A percentile compares a stretch with the other conserved stretches of the same genome.
These are phyloP conservation scores for Hypanus sabinus DNA, from an alignment of 2,113 vertebrate genomes.

Conservation along the genomic window DNA sequence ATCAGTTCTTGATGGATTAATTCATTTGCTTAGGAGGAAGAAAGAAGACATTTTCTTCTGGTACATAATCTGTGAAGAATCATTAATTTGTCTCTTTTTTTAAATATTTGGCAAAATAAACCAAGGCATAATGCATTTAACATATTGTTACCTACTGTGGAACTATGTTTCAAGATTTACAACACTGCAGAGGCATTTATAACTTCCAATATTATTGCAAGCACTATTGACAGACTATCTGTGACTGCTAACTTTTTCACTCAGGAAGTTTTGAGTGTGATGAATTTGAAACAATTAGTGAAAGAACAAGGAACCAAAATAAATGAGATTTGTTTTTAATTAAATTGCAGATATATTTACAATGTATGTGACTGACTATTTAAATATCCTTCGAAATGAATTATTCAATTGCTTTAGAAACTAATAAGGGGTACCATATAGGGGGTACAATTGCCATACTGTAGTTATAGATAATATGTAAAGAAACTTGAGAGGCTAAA, in stretches of 20 bases:
- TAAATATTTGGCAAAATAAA: constrained; percentile 3
- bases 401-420: neutral
- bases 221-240: neutral
- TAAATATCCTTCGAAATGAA: neutral
- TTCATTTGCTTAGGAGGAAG: neutral
- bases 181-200: constrained; percentile 1
- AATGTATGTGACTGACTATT: neutral
- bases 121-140: neutral
- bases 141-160: constrained; percentile 9
- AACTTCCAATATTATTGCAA: neutral
- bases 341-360: neutral
- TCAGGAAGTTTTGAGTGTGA: neutral
- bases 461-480: neutral
- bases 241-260: neutral
- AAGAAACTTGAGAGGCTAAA: neutral
- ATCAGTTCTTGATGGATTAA: neutral
- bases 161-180: constrained; percentile 6
- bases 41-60: neutral
- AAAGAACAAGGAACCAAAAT: neutral
- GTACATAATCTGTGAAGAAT: neutral
- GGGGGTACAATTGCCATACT: neutral
- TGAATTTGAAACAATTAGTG: neutral
- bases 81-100: neutral
- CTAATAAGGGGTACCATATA: neutral
- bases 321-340: neutral